Evolutionary conservation across 2,797 vertebrate genomes (phyloP).

Genomic region (Ateles fusciceps): DNA sequence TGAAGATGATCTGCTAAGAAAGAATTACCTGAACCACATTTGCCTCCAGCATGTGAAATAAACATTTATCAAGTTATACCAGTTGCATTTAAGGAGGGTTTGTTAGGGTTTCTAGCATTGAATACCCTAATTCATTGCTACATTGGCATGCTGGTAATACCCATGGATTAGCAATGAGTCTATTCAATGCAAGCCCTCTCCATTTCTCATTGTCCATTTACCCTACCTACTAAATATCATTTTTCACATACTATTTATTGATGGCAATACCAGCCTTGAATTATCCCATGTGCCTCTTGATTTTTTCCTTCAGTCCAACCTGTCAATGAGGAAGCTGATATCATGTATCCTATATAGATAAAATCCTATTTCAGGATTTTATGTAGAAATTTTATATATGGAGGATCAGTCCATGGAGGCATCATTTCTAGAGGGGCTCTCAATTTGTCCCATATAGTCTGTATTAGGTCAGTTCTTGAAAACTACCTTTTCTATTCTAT

Average conservation of each 20-base stretch:
- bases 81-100: background rate
- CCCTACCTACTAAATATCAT: background rate
- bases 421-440: background rate
- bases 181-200: background rate
- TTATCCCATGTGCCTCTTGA: background rate
- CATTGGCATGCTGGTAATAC: background rate
- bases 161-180: background rate
- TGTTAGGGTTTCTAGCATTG: background rate
- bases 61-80: background rate
- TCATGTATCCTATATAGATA: background rate
- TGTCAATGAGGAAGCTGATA: background rate
- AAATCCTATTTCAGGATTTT: background rate
- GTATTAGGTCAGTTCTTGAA: background rate
- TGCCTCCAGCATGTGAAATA: background rate
- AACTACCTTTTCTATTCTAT: background rate
- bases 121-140: background rate
- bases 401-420: background rate
- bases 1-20: background rate
- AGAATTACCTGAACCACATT: background rate
- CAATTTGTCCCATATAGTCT: background rate
- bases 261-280: background rate
- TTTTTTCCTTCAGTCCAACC: background rate
- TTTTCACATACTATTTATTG: background rate
- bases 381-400: background rate
- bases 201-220: background rate